phyloP scores from a whole-genome alignment of 2,888 invertebrate species.

The Synanthedon tipuliformis region DNA sequence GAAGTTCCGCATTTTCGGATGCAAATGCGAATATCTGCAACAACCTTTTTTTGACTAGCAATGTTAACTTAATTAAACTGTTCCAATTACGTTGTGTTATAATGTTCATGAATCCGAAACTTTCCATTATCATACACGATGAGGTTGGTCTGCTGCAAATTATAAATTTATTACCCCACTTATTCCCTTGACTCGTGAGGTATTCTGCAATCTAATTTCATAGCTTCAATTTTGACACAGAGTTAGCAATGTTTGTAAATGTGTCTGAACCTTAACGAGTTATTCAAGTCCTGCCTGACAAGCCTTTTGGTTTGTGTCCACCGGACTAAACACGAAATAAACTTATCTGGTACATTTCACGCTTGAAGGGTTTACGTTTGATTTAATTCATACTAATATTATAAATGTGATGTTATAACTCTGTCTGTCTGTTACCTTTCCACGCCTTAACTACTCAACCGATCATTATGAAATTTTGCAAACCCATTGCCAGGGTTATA shows the following conservation, averaged over 20 bases:
- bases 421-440: no score
- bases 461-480: no score
- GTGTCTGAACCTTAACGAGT: constrained; percentile 23
- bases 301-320: constrained; percentile 26
- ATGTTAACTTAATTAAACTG: no score
- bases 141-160: constrained; percentile 35
- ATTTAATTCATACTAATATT: constrained; percentile 7
- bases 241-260: constrained; percentile 31
- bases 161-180: constrained; percentile 42
- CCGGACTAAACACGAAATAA: constrained; percentile 22
- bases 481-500: no score
- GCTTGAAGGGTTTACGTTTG: constrained; percentile 20
- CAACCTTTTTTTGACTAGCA: no score
- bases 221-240: constrained; percentile 16
- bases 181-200: constrained; percentile 17
- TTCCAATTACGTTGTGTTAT: no score
- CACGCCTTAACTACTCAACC: no score
- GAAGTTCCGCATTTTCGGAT: no score
- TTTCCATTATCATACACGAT: constrained; percentile 52
- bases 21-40: no score
- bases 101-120: constrained; percentile 9
- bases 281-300: constrained; percentile 12
- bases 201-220: constrained; percentile 22
- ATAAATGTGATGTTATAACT: no score
- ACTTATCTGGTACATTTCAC: constrained; percentile 27